Evolutionary conservation across 2,888 invertebrate genomes (phyloP).

Genomic region (Venusia cambrica): DNA sequence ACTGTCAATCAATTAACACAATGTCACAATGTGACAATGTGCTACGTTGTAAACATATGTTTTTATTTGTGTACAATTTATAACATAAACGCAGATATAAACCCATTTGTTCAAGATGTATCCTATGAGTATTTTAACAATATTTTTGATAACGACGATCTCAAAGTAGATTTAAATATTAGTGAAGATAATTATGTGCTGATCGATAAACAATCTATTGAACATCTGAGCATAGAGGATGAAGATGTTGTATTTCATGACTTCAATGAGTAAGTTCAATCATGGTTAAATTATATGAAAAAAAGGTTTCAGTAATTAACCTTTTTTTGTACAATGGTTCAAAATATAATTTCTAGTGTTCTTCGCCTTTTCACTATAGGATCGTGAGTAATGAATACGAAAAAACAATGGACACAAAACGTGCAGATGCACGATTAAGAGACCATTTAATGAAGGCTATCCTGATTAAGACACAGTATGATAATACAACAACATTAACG

Average conservation of each 20-base stretch:
- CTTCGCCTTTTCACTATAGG: slow-evolving; percentile 27
- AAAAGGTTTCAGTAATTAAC: too few species aligned
- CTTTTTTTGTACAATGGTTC: too few species aligned
- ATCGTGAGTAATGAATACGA: slow-evolving; percentile 30
- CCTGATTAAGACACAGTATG: too few species aligned
- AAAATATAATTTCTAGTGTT: not conserved
- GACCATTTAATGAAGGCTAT: too few species aligned
- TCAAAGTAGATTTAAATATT: slow-evolving; percentile 42
- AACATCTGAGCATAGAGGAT: slow-evolving; percentile 25
- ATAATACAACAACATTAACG: too few species aligned
- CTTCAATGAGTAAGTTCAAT: slow-evolving; percentile 38
- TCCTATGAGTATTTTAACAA: slow-evolving; percentile 3
- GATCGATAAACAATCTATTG: slow-evolving; percentile 30
- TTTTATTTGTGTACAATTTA: slow-evolving; percentile 5
- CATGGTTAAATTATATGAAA: too few species aligned
- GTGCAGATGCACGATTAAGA: too few species aligned
- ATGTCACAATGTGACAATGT: too few species aligned
- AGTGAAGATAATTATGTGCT: slow-evolving; percentile 46
- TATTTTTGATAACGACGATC: slow-evolving; percentile 35
- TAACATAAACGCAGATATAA: slow-evolving; percentile 1
- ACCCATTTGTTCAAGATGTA: not conserved
- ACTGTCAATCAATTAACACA: too few species aligned
- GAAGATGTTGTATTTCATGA: slow-evolving; percentile 27
- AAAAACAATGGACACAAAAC: slow-evolving; percentile 4
- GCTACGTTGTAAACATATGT: not conserved